Percentiles rank a stretch among this genome's conserved stretches.
Conservation (phyloP, 2,797 vertebrate species). For the Gastrophryne carolinensis region DNA sequence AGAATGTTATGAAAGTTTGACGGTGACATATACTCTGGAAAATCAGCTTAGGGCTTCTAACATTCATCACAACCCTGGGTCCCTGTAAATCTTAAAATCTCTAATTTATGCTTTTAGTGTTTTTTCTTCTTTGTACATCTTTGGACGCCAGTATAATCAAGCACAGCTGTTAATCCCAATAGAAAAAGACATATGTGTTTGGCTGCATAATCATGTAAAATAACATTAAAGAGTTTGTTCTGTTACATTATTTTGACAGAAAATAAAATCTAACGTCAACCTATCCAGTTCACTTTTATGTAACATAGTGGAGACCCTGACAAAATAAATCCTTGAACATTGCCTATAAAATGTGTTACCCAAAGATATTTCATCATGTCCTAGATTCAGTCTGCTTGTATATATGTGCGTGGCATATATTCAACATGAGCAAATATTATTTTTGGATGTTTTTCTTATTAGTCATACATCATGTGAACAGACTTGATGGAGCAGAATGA, state of each 20-base stretch:
- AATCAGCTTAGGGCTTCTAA: no score
- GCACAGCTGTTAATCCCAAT: constrained; percentile 19
- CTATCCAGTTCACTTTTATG: neutral
- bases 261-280: neutral
- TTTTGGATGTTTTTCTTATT: neutral
- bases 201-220: neutral
- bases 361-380: neutral
- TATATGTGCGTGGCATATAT: neutral
- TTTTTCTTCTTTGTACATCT: neutral
- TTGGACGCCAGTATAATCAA: constrained; percentile 19
- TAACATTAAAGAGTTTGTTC: neutral
- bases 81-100: neutral
- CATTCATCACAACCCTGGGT: neutral
- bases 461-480: neutral
- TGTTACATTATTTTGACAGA: neutral
- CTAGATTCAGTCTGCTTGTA: neutral
- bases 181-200: constrained; percentile 8
- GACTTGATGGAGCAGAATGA: no score
- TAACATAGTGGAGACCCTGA: neutral
- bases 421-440: constrained; percentile 5
- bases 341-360: neutral
- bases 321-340: neutral
- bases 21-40: no score
- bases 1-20: no score
- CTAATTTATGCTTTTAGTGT: neutral